phyloP scores from a whole-genome alignment of 2,113 vertebrate species.

The Ibidorhyncha struthersii region DNA sequence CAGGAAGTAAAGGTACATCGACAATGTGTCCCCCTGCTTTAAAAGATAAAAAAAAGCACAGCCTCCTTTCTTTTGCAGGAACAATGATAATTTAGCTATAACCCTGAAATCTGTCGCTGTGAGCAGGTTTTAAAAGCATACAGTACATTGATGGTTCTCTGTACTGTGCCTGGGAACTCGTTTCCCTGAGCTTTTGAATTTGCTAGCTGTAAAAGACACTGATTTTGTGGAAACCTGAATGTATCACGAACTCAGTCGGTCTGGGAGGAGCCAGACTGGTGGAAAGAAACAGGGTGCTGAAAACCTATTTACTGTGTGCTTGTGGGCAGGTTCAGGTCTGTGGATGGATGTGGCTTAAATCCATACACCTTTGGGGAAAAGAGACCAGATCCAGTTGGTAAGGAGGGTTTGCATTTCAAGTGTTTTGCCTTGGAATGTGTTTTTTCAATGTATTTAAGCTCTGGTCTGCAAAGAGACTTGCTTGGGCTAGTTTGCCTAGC shows the following conservation, averaged over 20 bases:
- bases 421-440: constrained; percentile 69
- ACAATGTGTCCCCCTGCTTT: background rate
- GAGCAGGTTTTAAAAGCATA: constrained; percentile 46
- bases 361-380: constrained; percentile 52
- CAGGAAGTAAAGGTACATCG: background rate
- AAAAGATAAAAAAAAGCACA: constrained; percentile 48
- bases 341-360: constrained; percentile 44
- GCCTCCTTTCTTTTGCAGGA: constrained; percentile 28
- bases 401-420: constrained; percentile 63
- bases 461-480: constrained; percentile 40
- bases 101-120: constrained; percentile 36
- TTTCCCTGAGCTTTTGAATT: constrained; percentile 62
- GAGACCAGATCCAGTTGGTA: constrained; percentile 64
- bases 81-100: background rate
- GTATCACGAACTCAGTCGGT: constrained; percentile 41
- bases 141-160: constrained; percentile 28
- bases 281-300: constrained; percentile 67
- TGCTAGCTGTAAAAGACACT: constrained; percentile 27
- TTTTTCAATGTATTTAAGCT: constrained; percentile 43
- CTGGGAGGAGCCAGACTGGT: constrained; percentile 57
- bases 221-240: constrained; percentile 39
- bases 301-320: constrained; percentile 42
- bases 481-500: constrained; percentile 13
- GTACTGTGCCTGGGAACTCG: constrained; percentile 12
- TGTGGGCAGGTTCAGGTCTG: constrained; percentile 51